A percentile compares a stretch with the other conserved stretches of the same genome.
These are phyloP conservation scores for Drosophila gaucha DNA, from an alignment of 2,888 invertebrate genomes.

Conservation along the genomic window DNA sequence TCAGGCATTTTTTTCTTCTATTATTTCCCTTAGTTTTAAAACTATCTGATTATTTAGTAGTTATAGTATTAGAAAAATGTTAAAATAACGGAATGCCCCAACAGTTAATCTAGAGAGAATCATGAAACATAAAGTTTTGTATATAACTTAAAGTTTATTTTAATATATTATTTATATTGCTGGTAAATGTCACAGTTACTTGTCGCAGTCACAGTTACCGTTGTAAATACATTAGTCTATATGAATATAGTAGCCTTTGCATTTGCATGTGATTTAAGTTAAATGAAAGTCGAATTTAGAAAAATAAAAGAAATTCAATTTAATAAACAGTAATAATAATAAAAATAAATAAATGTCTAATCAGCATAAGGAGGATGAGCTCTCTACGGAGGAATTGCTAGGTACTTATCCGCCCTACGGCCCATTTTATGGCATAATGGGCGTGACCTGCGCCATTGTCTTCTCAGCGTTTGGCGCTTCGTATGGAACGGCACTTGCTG, in stretches of 20 bases:
- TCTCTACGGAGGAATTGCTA: too few species aligned
- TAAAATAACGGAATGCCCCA: too few species aligned
- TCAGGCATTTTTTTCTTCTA: not conserved
- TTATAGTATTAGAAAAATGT: not conserved
- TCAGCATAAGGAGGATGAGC: not conserved
- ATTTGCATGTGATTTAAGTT: constrained; percentile 45
- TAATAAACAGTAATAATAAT: not conserved
- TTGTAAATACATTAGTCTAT: constrained; percentile 15
- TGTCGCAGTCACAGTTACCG: not conserved
- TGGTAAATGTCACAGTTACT: not conserved
- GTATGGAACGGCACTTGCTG: constrained; percentile 87
- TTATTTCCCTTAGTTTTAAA: not conserved
- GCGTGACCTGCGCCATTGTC: constrained; percentile 50
- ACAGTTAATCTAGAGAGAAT: too few species aligned
- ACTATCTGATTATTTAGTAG: too few species aligned
- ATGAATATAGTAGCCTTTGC: constrained; percentile 25
- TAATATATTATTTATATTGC: not conserved
- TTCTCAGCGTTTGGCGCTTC: constrained; percentile 90
- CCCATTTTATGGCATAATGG: constrained; percentile 69
- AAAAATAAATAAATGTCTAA: not conserved
- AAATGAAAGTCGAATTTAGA: constrained; percentile 23
- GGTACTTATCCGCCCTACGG: constrained; percentile 50
- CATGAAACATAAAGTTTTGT: not conserved
- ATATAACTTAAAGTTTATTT: not conserved
- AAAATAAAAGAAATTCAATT: not conserved